phyloP scores from a whole-genome alignment of 2,113 vertebrate species.

The Stegostoma tigrinum region DNA sequence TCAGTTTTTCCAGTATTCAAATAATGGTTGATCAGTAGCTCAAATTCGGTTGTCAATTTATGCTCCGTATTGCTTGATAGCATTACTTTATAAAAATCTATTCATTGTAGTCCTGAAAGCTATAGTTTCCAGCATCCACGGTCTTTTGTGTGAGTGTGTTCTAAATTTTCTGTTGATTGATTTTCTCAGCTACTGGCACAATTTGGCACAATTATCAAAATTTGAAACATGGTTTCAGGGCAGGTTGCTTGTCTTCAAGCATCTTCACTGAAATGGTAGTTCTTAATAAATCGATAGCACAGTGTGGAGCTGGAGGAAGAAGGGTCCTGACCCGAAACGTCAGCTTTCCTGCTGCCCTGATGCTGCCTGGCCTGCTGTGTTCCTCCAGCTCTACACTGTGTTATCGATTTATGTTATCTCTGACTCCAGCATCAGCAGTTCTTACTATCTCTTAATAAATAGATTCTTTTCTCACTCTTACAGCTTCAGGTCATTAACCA shows the following conservation, averaged over 20 bases:
- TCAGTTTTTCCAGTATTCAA: neutral
- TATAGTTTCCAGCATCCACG: neutral
- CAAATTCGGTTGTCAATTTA: neutral
- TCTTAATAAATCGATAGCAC: too few species aligned
- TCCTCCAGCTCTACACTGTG: too few species aligned
- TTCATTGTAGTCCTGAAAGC: neutral
- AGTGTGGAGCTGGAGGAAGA: too few species aligned
- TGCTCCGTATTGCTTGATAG: neutral
- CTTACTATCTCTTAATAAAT: too few species aligned
- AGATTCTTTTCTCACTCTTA: neutral
- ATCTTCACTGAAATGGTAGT: neutral
- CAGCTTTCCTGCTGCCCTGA: too few species aligned
- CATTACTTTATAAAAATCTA: neutral
- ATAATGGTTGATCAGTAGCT: neutral
- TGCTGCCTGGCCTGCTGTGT: too few species aligned
- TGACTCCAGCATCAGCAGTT: too few species aligned
- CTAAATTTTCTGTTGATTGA: neutral
- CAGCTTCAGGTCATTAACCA: neutral
- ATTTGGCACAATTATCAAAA: neutral
- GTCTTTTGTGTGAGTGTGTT: neutral
- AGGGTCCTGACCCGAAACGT: too few species aligned
- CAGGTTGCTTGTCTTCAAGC: neutral
- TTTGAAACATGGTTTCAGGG: neutral
- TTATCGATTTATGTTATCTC: too few species aligned
- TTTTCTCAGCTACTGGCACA: neutral